Evolutionary conservation across 2,113 vertebrate genomes (phyloP), one percentile per base, ranked within the genome.

Genomic region (Python bivittatus): DNA sequence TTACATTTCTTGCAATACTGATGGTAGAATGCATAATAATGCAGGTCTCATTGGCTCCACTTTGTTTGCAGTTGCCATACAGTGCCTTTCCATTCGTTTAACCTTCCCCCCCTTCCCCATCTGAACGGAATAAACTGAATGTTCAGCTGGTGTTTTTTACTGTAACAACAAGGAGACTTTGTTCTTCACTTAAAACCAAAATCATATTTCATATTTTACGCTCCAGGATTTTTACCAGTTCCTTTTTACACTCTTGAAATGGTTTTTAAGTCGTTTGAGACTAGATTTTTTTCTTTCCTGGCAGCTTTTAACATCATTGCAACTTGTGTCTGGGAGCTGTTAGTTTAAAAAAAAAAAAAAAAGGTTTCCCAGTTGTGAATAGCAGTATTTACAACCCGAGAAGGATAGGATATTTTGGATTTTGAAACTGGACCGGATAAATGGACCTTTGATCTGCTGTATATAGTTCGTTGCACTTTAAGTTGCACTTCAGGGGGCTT

Each of bases 161-260:
- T 99, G 98, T 98, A 98, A 98, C 98, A 97, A 98, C 98, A 98
- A 98, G 99, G 98, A 99, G 98, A 98, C 98, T 98, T 98, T 97
- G 98, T 98, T 98, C 98, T 99, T 99, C 98, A 99, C 99, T 99
- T 99, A 99, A 99, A 98, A 79, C 33, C 97, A 98, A 98, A 98
- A 99, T 98, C 98, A 99, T 99, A 99, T 99, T 99, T 99, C 99
- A 99, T 98, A 99, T 99, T 99, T 99, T 99, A 99, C 98, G 98
- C 98, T 97, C 97, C 92, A 98, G 98, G 98, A 97, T 99, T 99
- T 99, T 99, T 99, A 99, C 99, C 98, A 98, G 98, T 99, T 99
- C 97, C 97, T 98, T 98, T 99, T 99, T 99, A 99, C 98, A 99
- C 99, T 98, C 98, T 98, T 98, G 97, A 98, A 98, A 98, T 97